Evolutionary conservation across 2,797 vertebrate genomes (phyloP).

Genomic region (Sardinella longiceps): DNA sequence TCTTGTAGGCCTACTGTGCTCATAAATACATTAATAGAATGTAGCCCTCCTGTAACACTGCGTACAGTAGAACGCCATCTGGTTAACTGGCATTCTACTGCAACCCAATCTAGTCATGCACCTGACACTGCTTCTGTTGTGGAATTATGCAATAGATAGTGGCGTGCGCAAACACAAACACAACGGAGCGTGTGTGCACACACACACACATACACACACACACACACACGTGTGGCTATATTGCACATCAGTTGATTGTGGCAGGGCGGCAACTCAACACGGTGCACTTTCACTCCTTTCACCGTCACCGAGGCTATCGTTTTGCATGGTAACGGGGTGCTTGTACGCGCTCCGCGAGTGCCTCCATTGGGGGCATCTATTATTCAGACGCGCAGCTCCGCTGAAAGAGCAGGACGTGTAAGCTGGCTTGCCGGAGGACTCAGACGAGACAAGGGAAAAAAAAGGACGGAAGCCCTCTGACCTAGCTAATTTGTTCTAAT

Average conservation of each 20-base stretch:
- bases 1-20: neutral
- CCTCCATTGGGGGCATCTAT: constrained; percentile 69
- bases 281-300: constrained; percentile 78
- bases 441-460: neutral
- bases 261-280: constrained; percentile 40
- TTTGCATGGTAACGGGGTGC: constrained; percentile 75
- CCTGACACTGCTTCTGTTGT: constrained; percentile 25
- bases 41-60: neutral
- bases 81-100: neutral
- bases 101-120: constrained; percentile 30
- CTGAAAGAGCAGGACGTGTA: constrained; percentile 61
- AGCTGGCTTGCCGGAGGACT: constrained; percentile 26
- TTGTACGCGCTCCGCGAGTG: constrained; percentile 59
- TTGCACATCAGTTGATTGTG: constrained; percentile 35
- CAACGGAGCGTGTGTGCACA: no score
- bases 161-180: constrained; percentile 43
- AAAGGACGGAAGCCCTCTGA: neutral
- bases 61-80: constrained; percentile 11
- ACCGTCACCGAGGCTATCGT: constrained; percentile 68
- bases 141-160: constrained; percentile 64
- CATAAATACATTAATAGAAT: neutral
- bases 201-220: constrained; percentile 51
- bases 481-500: constrained; percentile 5
- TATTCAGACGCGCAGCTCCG: constrained; percentile 68
- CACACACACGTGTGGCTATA: constrained; percentile 28